Evolutionary conservation across 1,140 invertebrate species (phyloP), one percentile per base, ranked within the genome.

Genomic region (Ceratina japonica): DNA sequence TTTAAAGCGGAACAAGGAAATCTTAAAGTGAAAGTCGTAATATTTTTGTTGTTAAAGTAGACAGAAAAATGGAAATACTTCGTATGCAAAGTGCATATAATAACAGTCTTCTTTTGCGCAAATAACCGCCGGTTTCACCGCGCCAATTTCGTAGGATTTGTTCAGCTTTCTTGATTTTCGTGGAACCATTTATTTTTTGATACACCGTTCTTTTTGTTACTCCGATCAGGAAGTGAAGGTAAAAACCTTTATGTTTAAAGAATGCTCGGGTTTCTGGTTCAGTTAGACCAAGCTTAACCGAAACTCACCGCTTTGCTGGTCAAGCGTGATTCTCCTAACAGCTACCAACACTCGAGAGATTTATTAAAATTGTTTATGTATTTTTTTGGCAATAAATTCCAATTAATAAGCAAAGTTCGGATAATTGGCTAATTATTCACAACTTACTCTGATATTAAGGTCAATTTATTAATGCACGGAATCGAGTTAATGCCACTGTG

Each of bases 121-220:
- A 59, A 49, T 16, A 22, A 22, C 44, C 16, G 12, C 49, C 13
- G 18, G 66, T 70, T 77, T 71, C 22, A 22, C 22, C 22, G 13
- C 7, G 12, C 8, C 37, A 10, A 44, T 49, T 72, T 62, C 51
- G 1, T 3, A 22, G 16, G 44, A 20, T 54, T 63, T 62, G 59
- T 71, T 62, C 51, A 27, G 20, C 63, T 83, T 68, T 65, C 58
- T 8, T 79, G 24, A 37, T 80, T 84, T 70, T 51, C 58, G 49
- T 12, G 69, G 49, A 58, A 68, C n/a, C 72, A 52, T 63, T 54
- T 37, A 71, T 52, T 62, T 77, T 71, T 71, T 24, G 15, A 52
- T 54, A n/a, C 58, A 8, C 10, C 58, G 15, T 27, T 51, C 54
- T 22, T 15, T 37, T 52, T 31, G 20, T 56, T 51, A 1, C 24